A percentile compares a stretch with the other conserved stretches of the same genome.
Conservation (phyloP, 2,797 vertebrate genomes). For the Urophycis tenuis region DNA sequence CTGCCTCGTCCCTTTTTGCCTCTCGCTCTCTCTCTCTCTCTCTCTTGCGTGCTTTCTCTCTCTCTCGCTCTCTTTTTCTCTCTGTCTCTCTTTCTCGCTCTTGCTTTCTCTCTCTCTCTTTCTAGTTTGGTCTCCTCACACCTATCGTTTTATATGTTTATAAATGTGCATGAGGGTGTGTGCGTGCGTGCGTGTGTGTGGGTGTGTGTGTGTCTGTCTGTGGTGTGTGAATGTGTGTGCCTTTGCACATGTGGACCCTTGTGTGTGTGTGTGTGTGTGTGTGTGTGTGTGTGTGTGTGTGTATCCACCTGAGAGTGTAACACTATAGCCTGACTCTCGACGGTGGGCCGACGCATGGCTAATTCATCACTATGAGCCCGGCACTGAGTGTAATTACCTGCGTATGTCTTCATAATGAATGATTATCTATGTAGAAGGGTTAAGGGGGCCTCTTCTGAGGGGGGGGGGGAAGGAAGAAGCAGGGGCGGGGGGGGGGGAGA, state of each 20-base stretch:
- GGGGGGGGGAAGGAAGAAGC: background rate
- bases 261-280: background rate
- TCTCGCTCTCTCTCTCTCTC: constrained; percentile 2
- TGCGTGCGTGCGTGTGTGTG: background rate
- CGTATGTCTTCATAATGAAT: constrained; percentile 46
- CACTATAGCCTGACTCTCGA: background rate
- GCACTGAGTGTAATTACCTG: constrained; percentile 45
- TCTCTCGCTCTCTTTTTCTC: background rate
- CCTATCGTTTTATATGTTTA: background rate
- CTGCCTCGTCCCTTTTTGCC: background rate
- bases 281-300: background rate
- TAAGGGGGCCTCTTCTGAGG: constrained; percentile 3
- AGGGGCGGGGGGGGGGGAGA: background rate
- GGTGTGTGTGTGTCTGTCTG: background rate
- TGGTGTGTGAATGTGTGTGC: background rate
- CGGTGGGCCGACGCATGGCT: background rate
- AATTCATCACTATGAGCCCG: constrained; percentile 34
- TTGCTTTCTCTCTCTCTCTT: constrained; percentile 1
- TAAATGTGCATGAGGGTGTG: background rate
- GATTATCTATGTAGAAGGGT: constrained; percentile 33
- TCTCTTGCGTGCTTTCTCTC: background rate
- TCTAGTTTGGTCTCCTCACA: background rate
- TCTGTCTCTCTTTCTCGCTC: background rate
- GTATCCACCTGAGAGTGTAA: background rate
- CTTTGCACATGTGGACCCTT: background rate